These are phyloP conservation scores for Sebastes vulpes DNA, from an alignment of 2,797 vertebrate genomes.

Conservation along the genomic window DNA sequence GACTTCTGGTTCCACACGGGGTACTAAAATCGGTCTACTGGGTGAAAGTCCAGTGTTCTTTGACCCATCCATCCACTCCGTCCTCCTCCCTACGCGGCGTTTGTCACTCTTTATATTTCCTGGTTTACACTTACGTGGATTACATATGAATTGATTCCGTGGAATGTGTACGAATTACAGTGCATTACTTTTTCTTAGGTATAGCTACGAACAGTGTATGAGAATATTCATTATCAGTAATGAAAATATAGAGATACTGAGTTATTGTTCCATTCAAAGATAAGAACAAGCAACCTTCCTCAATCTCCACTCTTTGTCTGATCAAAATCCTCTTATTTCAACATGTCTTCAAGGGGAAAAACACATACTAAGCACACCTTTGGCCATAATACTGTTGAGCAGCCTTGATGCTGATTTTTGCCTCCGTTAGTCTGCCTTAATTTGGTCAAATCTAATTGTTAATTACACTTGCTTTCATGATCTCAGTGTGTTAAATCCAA, in stretches of 20 bases:
- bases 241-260: constrained; percentile 18
- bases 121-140: too few relatives aligned
- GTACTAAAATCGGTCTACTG: too few relatives aligned
- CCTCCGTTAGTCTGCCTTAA: constrained; percentile 52
- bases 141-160: too few relatives aligned
- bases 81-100: too few relatives aligned
- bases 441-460: constrained; percentile 68
- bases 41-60: too few relatives aligned
- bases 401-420: constrained; percentile 59
- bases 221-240: not conserved
- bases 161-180: too few relatives aligned
- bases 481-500: constrained; percentile 59
- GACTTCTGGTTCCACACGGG: too few relatives aligned
- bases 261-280: constrained; percentile 42
- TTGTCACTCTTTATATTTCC: too few relatives aligned
- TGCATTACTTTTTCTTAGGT: too few relatives aligned
- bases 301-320: not conserved
- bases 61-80: too few relatives aligned
- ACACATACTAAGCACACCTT: constrained; percentile 52
- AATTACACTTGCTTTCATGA: constrained; percentile 72
- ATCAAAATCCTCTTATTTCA: constrained; percentile 58
- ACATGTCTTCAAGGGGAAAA: constrained; percentile 16
- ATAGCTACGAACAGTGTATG: too few relatives aligned
- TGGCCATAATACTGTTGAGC: constrained; percentile 40
- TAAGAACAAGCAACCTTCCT: constrained; percentile 33